Base-by-base conservation (phyloP, 2,888 invertebrate genomes). In the Colletes collaris region DNA sequence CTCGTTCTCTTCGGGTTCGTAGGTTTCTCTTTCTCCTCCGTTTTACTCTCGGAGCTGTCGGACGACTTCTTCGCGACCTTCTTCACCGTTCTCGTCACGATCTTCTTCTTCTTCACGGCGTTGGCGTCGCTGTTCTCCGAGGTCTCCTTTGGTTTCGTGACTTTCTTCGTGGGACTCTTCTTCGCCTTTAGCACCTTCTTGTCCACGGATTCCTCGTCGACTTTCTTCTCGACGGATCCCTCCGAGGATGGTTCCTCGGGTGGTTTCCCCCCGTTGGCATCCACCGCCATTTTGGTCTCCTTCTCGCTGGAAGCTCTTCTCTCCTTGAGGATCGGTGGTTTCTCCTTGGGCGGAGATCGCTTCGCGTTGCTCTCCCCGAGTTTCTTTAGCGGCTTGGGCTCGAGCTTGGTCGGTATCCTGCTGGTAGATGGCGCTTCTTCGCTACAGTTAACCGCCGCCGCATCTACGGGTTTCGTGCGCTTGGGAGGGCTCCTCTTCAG, bases 401-500 rank as follows among this genome's bases (percentile, higher is more conserved):
- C 90, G 8, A 86, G 83, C 55, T 93, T 92, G 0, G 88, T 92
- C 0, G 92, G 92, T 62, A 92, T 93, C 76, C 89, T 92, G 81
- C 91, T 92, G 13, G 44, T 7, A 3, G 85, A 78, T 0, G 87
- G 63, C 0, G 79, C 64, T 3, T 88, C 89, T 3, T 87, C 86
- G 11, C 10, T 65, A 6, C 35, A 0, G 2, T 13, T 44, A 3
- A 40, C 13, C 6, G 35, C 3, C 3, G 58, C 3, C 2, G 58
- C n/a, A 35, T 92, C 91, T 0, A 4, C 3, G 4, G 86, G 82
- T n/a, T 88, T 87, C 4, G 89, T 85, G 0, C 87, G 86, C 46
- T 92, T 93, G 88, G 88, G 93, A 86, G 89, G 63, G 79, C 88
- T 95, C 94, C 66, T 96, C 94, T 92, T 96, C 95, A 91, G 95